These are phyloP conservation scores for Drosophila dives DNA, from an alignment of 2,888 invertebrate genomes.

Conservation along the genomic window DNA sequence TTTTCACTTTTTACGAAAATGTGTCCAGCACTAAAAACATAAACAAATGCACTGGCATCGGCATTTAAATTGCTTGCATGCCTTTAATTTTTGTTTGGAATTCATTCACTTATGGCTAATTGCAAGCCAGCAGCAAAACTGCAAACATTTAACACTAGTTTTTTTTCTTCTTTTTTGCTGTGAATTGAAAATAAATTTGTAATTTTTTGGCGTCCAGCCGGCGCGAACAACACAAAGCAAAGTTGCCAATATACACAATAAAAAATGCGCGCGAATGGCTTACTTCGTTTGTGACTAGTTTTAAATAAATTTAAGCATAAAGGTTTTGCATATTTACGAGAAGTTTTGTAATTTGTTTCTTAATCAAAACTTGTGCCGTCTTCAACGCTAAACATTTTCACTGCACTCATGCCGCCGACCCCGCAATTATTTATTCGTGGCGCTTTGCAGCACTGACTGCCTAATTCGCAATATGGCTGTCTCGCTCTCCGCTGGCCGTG, in stretches of 20 bases:
- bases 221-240: slow-evolving; percentile 50
- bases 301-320: slow-evolving; percentile 12
- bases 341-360: slow-evolving; percentile 61
- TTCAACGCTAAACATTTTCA: slow-evolving; percentile 77
- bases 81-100: slow-evolving; percentile 20
- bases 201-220: slow-evolving; percentile 61
- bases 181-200: slow-evolving; percentile 50
- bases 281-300: slow-evolving; percentile 1
- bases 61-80: slow-evolving; percentile 1
- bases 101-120: slow-evolving; percentile 13
- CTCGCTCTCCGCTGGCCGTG: slow-evolving; percentile 29
- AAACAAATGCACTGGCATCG: slow-evolving; percentile 51
- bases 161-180: slow-evolving; percentile 41
- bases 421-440: slow-evolving; percentile 51
- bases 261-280: slow-evolving; percentile 5
- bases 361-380: slow-evolving; percentile 67
- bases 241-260: slow-evolving; percentile 11
- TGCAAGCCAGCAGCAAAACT: slow-evolving; percentile 19
- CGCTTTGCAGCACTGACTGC: slow-evolving; percentile 63
- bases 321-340: slow-evolving; percentile 48
- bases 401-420: slow-evolving; percentile 67
- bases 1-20: slow-evolving; percentile 58
- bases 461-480: slow-evolving; percentile 58
- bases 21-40: slow-evolving; percentile 51
- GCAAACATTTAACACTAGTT: slow-evolving; percentile 33